Percentiles rank a stretch among this genome's conserved stretches.
phyloP scores from a whole-genome alignment of 30 jellyfish, hydroid and myxozoan genomes.

The Haliclystus octoradiatus region DNA sequence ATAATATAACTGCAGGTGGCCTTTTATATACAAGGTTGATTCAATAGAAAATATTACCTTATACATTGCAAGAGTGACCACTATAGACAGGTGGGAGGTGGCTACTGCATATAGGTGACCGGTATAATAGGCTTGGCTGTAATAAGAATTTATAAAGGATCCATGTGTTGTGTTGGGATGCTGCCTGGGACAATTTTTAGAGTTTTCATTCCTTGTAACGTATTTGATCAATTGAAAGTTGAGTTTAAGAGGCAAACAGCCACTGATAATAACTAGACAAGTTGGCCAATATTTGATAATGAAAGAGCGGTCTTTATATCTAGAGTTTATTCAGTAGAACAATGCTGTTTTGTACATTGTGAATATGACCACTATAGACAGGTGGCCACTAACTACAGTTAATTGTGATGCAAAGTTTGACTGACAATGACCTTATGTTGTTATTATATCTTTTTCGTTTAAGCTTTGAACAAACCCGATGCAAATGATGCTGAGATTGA shows the following conservation, averaged over 20 bases:
- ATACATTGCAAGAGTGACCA: background rate
- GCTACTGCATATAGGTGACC: background rate
- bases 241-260: too few species aligned
- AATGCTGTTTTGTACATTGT: too few species aligned
- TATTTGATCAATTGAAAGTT: too few species aligned
- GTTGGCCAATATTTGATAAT: too few species aligned
- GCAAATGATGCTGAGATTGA: slow-evolving; percentile 90
- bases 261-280: too few species aligned
- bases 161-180: too few species aligned
- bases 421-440: background rate
- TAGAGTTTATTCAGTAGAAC: too few species aligned
- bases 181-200: too few species aligned
- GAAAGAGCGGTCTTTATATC: too few species aligned
- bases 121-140: background rate
- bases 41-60: background rate
- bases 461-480: slow-evolving; percentile 79
- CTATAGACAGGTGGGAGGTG: background rate
- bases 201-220: too few species aligned
- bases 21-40: background rate
- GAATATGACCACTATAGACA: too few species aligned
- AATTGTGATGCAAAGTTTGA: background rate
- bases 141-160: background rate
- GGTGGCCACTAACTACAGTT: too few species aligned
- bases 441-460: background rate
- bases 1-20: background rate